phyloP scores from a whole-genome alignment of 2,113 vertebrate genomes.

The Ardeotis arabs region DNA sequence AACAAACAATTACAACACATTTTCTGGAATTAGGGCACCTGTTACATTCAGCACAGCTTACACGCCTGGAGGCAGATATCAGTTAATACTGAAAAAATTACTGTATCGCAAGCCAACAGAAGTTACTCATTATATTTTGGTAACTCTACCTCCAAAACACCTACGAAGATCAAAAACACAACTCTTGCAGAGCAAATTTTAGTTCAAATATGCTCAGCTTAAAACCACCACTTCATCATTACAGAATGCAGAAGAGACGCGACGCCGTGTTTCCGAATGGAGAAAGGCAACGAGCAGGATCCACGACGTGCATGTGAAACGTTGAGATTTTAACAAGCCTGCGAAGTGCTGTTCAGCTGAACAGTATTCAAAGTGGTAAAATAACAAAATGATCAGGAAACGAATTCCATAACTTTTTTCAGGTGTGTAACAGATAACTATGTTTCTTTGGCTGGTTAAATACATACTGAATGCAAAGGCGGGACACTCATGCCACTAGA shows the following conservation, averaged over 20 bases:
- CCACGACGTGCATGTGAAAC: not conserved
- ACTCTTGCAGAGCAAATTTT: not conserved
- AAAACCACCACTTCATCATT: not conserved
- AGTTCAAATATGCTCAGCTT: not conserved
- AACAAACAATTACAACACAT: conserved; percentile 78
- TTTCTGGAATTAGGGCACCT: conserved; percentile 76
- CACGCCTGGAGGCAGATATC: conserved; percentile 61
- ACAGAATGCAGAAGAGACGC: not conserved
- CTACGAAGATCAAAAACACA: not conserved
- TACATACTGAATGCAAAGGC: not conserved
- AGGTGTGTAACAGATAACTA: not conserved
- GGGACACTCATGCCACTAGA: not conserved
- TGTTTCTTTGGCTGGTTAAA: not conserved
- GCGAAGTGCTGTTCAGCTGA: not conserved
- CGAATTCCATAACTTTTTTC: not conserved
- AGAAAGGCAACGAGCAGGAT: not conserved
- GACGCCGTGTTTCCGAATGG: accelerated
- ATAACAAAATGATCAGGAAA: not conserved
- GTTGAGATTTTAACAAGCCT: not conserved
- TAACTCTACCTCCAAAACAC: conserved; percentile 37
- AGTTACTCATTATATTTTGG: conserved; percentile 46
- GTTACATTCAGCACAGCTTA: conserved; percentile 68
- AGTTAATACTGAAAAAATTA: conserved; percentile 74
- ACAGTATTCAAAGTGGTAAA: not conserved
- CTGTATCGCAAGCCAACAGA: conserved; percentile 44